phyloP scores from a whole-genome alignment of 2,797 vertebrate genomes.

The Gadopsis bispinosus region DNA sequence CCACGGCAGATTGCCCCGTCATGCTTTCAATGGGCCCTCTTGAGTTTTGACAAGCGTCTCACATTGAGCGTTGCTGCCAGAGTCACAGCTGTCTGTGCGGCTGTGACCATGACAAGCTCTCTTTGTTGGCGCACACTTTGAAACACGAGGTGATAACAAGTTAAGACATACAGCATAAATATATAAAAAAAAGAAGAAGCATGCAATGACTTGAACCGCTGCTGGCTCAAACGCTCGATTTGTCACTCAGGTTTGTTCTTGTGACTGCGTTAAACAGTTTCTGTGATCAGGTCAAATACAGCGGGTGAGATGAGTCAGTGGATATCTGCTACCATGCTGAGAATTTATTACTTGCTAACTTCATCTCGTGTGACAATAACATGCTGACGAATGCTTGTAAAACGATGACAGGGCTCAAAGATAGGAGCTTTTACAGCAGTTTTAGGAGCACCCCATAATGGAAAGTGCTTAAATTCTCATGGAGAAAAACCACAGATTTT shows the following conservation, averaged over 20 bases:
- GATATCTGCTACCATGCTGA: slow-evolving; percentile 51
- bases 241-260: slow-evolving; percentile 56
- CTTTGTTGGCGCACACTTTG: slow-evolving; percentile 55
- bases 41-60: slow-evolving; percentile 59
- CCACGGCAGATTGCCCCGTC: slow-evolving; percentile 64
- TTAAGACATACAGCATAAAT: slow-evolving; percentile 30
- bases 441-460: slow-evolving; percentile 62
- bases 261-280: slow-evolving; percentile 30
- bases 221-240: slow-evolving; percentile 24
- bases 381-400: slow-evolving; percentile 70
- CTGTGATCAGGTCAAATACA: slow-evolving; percentile 42
- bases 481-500: slow-evolving; percentile 67
- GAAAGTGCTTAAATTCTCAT: slow-evolving; percentile 68
- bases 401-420: slow-evolving; percentile 67
- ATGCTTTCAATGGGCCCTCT: slow-evolving; percentile 59
- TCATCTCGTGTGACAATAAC: slow-evolving; percentile 62
- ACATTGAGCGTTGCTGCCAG: slow-evolving; percentile 19
- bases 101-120: slow-evolving; percentile 54
- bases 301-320: slow-evolving; percentile 65
- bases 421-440: slow-evolving; percentile 68
- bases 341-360: slow-evolving; percentile 63
- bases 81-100: slow-evolving; percentile 63
- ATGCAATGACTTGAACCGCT: slow-evolving; percentile 56
- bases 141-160: slow-evolving; percentile 65
- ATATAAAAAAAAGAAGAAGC: background rate